Evolutionary conservation across 2,797 vertebrate genomes (phyloP), one percentile per base, ranked within the genome.

Genomic region (Catharus ustulatus): DNA sequence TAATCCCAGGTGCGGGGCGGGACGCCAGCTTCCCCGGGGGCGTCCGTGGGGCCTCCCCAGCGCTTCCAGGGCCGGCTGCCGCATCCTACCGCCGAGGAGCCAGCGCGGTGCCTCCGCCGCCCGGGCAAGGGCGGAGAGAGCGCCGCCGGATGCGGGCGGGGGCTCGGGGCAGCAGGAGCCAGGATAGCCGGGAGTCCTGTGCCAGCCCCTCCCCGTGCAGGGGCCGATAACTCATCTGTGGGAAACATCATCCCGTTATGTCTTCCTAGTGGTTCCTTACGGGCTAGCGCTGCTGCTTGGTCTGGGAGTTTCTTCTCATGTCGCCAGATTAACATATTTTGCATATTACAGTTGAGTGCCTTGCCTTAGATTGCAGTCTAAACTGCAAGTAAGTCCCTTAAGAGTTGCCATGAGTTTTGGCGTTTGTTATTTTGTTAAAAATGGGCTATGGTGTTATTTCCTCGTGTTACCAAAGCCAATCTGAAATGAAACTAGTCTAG

Each of bases 381-480:
- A 95, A 90, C 95, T 89, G 93, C 92, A 90, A 97, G 86, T 95
- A 85, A 87, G 92, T 90, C 90, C 94, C 91, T 92, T 49, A 96
- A 97, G 97, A 97, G 97, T 98, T 98, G 96, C 94, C 79, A 54
- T 8, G 66, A 55, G 84, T 96, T 97, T 96, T 66, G 55, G 24
- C 69, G 61, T 97, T 96, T 59, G 95, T 96, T 96, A 96, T 95
- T 98, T 97, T 97, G 95, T 98, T 98, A 94, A 98, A 97, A 97
- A 96, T 73, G 87, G 96, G 94, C 96, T 95, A 20, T 45, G 42
- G 77, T 93, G 64, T 90, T 92, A 83, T 95, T 87, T 73, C 29
- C 80, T 89, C 83, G 67, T 59, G 96, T 97, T 97, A 96, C 97
- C 96, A 94, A 98, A 97, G 88, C 96, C 87, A 72, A 82, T 92